Percentiles rank a stretch among this genome's conserved stretches.
Conservation (phyloP, 1,140 invertebrate genomes). For the Eumaeus atala region DNA sequence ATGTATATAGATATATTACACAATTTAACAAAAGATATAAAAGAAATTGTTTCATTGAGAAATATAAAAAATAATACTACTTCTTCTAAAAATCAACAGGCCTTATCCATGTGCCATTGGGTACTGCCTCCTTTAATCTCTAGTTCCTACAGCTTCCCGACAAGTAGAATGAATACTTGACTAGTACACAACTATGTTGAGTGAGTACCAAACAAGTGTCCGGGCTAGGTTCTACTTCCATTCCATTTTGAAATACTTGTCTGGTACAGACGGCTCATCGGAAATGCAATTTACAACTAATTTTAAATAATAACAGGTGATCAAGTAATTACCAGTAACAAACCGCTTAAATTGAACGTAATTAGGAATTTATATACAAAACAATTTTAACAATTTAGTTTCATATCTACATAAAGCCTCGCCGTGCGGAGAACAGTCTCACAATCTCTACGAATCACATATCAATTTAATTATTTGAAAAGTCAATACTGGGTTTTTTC, state of each 20-base stretch:
- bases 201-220: too few species aligned
- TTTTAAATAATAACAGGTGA: constrained; percentile 32
- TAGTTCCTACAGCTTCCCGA: too few species aligned
- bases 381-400: constrained; percentile 50
- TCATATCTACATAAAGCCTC: constrained; percentile 34
- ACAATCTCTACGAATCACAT: constrained; percentile 14
- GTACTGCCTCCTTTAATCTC: too few species aligned
- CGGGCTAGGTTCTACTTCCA: too few species aligned
- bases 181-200: too few species aligned
- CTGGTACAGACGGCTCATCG: too few species aligned
- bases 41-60: constrained; percentile 21
- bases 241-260: too few species aligned
- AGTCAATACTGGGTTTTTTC: constrained; percentile 49
- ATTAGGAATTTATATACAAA: constrained; percentile 51
- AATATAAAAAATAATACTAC: constrained; percentile 18
- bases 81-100: constrained; percentile 6
- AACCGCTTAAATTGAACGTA: constrained; percentile 20
- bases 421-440: constrained; percentile 49
- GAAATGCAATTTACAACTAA: neutral
- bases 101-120: too few species aligned
- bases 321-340: constrained; percentile 23
- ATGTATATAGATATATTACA: constrained; percentile 63
- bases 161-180: too few species aligned
- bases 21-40: constrained; percentile 37
- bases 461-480: constrained; percentile 26